These are phyloP conservation scores for Troides aeacus DNA, from an alignment of 2,888 invertebrate species.

Conservation along the genomic window DNA sequence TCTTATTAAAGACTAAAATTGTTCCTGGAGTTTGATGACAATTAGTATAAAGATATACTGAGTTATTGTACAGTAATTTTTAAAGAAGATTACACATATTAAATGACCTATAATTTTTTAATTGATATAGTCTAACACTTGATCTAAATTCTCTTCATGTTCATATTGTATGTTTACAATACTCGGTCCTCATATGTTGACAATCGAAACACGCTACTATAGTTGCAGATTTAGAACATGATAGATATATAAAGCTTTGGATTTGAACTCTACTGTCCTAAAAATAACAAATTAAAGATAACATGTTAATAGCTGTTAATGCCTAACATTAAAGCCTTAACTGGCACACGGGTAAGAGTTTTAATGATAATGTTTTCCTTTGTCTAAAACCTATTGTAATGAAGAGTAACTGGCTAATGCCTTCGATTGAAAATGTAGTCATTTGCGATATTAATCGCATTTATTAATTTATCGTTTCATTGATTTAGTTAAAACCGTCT, in stretches of 20 bases:
- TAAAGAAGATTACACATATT: no score
- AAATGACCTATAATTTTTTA: no score
- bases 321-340: slow-evolving; percentile 42
- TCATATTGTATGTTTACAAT: no score
- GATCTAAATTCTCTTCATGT: no score
- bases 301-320: background rate
- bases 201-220: no score
- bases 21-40: background rate
- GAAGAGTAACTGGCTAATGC: slow-evolving; percentile 43
- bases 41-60: background rate
- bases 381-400: slow-evolving; percentile 23
- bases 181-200: no score
- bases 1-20: background rate
- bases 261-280: background rate
- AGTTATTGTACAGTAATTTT: background rate
- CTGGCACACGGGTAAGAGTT: slow-evolving; percentile 41
- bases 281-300: background rate
- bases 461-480: slow-evolving; percentile 12
- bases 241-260: no score
- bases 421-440: slow-evolving; percentile 50
- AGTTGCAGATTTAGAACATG: no score
- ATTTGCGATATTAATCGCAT: slow-evolving; percentile 37
- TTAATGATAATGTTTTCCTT: slow-evolving; percentile 50
- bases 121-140: no score
- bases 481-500: background rate